Conservation (phyloP, 2,888 invertebrate genomes). For the Tinea semifulvella region DNA sequence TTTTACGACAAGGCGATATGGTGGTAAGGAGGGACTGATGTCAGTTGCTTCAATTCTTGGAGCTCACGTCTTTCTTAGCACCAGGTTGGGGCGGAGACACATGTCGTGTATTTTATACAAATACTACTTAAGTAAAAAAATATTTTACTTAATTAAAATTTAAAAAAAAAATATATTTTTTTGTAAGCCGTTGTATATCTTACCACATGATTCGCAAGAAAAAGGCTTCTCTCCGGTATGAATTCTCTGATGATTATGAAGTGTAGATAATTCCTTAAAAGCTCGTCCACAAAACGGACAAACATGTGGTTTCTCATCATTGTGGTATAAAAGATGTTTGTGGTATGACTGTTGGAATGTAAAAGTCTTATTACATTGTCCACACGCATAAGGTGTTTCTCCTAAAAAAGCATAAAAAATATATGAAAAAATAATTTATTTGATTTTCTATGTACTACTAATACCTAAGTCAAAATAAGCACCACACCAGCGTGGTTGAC, state of each 20-base stretch:
- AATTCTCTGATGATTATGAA: slow-evolving; percentile 87
- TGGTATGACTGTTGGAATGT: slow-evolving; percentile 92
- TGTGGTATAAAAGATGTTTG: slow-evolving; percentile 87
- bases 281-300: slow-evolving; percentile 82
- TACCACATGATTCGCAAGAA: slow-evolving; percentile 88
- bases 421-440: background rate
- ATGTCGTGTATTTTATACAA: background rate
- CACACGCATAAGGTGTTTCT: slow-evolving; percentile 87
- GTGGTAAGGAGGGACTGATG: no score
- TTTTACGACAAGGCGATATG: no score
- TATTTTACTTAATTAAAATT: background rate
- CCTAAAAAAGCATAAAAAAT: slow-evolving; percentile 53
- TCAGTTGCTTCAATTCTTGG: no score
- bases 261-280: slow-evolving; percentile 86
- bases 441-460: no score
- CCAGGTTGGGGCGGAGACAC: background rate
- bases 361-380: slow-evolving; percentile 83
- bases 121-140: background rate
- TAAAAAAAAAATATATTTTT: background rate
- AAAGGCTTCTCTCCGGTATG: slow-evolving; percentile 88
- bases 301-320: slow-evolving; percentile 82
- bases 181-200: no score
- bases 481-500: no score
- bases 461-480: no score
- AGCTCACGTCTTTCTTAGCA: background rate